Percentiles rank a stretch among this genome's conserved stretches.
Evolutionary conservation across 2,888 invertebrate species (phyloP).

Genomic region (Oxyteleia sp.): DNA sequence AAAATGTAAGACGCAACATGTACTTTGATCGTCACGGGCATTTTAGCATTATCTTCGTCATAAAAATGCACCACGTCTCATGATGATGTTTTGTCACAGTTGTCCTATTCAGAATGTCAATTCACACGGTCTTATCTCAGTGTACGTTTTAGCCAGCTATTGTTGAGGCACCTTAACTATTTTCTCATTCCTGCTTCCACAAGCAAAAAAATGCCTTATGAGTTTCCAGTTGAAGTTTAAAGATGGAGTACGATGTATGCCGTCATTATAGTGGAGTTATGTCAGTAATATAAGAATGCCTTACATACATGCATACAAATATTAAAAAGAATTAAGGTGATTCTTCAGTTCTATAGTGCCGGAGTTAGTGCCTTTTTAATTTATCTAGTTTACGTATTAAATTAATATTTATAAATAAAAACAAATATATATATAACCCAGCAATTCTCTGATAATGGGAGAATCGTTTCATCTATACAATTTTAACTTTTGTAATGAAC

Average conservation of each 20-base stretch:
- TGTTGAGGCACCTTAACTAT: constrained; percentile 71
- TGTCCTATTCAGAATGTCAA: constrained; percentile 41
- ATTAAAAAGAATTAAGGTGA: too few relatives aligned
- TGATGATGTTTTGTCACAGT: constrained; percentile 41
- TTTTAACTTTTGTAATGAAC: too few relatives aligned
- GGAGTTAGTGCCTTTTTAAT: too few relatives aligned
- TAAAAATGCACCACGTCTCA: constrained; percentile 33
- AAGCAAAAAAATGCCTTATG: constrained; percentile 23
- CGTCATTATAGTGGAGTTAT: constrained; percentile 8
- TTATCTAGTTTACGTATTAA: too few relatives aligned
- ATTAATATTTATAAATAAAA: too few relatives aligned
- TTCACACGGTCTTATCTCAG: constrained; percentile 41
- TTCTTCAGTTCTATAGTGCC: too few relatives aligned
- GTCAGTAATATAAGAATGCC: constrained; percentile 2
- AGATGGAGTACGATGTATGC: constrained; percentile 22
- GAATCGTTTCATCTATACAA: too few relatives aligned
- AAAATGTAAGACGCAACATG: constrained; percentile 27
- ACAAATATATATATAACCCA: too few relatives aligned
- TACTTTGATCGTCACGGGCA: constrained; percentile 22
- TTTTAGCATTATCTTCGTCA: constrained; percentile 39
- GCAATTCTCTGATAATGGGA: too few relatives aligned
- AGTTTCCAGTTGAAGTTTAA: constrained; percentile 34
- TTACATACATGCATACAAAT: too few relatives aligned
- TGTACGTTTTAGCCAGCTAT: constrained; percentile 37
- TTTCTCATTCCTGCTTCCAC: constrained; percentile 64